A percentile compares a stretch with the other conserved stretches of the same genome.
Evolutionary conservation across 92 coral and sea anemone species (phyloP).

Genomic region (Chrysogorgia sp.): DNA sequence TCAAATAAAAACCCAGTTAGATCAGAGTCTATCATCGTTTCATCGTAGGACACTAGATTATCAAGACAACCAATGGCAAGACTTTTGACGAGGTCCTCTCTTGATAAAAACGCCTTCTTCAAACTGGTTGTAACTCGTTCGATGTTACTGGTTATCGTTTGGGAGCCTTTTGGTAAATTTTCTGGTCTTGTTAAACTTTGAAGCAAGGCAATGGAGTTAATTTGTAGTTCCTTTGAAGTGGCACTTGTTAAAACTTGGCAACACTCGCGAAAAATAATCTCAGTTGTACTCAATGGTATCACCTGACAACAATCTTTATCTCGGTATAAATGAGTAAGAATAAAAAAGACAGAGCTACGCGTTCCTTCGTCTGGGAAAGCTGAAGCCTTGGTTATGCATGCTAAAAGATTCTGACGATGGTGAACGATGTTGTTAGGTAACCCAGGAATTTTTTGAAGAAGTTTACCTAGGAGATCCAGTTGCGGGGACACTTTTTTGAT

Average conservation of each 20-base stretch:
- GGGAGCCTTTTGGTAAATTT: conserved; percentile 29
- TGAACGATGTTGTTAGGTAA: conserved; percentile 58
- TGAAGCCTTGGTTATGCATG: conserved; percentile 57
- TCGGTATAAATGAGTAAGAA: conserved; percentile 63
- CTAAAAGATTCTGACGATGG: conserved; percentile 50
- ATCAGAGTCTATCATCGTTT: conserved; percentile 38
- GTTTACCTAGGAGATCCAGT: conserved; percentile 73
- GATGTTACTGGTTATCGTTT: conserved; percentile 16
- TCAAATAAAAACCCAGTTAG: conserved; percentile 78
- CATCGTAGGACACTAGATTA: conserved; percentile 25
- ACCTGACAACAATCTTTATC: conserved; percentile 39
- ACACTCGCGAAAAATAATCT: conserved; percentile 59
- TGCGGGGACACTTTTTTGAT: conserved; percentile 71
- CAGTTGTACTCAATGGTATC: conserved; percentile 48
- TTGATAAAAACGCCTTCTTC: conserved; percentile 77
- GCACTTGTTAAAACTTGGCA: conserved; percentile 72
- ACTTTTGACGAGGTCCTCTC: conserved; percentile 64
- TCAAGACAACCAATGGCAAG: conserved; percentile 13
- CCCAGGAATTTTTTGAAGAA: conserved; percentile 66
- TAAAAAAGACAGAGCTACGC: conserved; percentile 68
- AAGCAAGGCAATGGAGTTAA: conserved; percentile 75
- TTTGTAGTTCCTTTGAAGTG: conserved; percentile 54
- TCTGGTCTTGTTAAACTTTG: conserved; percentile 42
- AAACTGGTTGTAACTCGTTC: conserved; percentile 60
- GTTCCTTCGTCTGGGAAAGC: conserved; percentile 75